A percentile compares a stretch with the other conserved stretches of the same genome.
These are phyloP conservation scores for Homalodisca vitripennis DNA, from an alignment of 1,140 invertebrate species.

Conservation along the genomic window DNA sequence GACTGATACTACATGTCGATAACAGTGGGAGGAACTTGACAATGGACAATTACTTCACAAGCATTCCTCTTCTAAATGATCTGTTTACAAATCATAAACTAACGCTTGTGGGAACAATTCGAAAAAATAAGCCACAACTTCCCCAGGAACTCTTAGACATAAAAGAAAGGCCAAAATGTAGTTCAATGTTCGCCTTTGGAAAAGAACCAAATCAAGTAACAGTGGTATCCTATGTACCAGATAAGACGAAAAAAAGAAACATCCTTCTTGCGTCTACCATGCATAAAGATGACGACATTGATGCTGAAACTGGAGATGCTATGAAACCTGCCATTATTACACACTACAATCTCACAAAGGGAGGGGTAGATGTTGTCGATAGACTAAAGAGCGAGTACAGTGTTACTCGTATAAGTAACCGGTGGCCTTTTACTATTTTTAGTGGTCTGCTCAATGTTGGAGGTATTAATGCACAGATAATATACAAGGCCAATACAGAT, in stretches of 20 bases:
- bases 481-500: conserved; percentile 5
- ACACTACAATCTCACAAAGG: conserved; percentile 41
- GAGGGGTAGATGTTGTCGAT: conserved; percentile 33
- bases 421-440: not conserved
- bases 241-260: conserved; percentile 38
- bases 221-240: conserved; percentile 38
- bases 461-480: not conserved
- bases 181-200: not conserved
- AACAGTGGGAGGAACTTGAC: conserved; percentile 45
- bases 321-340: conserved; percentile 38
- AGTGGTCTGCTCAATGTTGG: not conserved
- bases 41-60: conserved; percentile 47
- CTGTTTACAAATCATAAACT: conserved; percentile 41
- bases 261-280: conserved; percentile 39
- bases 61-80: conserved; percentile 39
- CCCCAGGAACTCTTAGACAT: conserved; percentile 3
- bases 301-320: conserved; percentile 24
- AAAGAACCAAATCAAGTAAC: conserved; percentile 31
- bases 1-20: conserved; percentile 37
- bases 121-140: conserved; percentile 20
- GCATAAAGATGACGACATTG: conserved; percentile 38
- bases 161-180: not conserved
- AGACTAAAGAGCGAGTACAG: conserved; percentile 31
- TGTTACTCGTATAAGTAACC: not conserved
- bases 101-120: conserved; percentile 43